Conservation (phyloP, 1,140 invertebrate species). For the Aradophagus sp. region DNA sequence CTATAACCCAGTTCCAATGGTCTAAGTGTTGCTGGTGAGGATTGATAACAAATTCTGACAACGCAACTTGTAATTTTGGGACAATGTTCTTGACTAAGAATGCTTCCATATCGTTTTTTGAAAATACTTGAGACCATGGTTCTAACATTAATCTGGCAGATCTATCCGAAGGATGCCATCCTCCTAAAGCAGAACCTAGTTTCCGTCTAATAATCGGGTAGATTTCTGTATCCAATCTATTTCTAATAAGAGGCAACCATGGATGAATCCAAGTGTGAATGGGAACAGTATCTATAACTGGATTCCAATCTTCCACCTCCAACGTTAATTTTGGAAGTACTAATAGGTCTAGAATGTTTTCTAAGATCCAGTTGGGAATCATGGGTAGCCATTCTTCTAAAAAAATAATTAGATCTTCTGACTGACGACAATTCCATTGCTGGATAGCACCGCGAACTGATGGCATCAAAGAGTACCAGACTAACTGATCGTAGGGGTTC, state of each 20-base stretch:
- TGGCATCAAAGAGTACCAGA: constrained; percentile 95
- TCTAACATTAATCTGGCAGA: constrained; percentile 94
- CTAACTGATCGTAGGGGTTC: constrained; percentile 85
- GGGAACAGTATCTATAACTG: constrained; percentile 92
- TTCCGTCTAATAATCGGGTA: constrained; percentile 96
- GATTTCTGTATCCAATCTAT: constrained; percentile 83
- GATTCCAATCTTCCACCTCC: constrained; percentile 95
- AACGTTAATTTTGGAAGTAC: constrained; percentile 85
- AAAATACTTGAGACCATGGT: constrained; percentile 93
- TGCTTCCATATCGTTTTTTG: constrained; percentile 86
- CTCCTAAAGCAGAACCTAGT: constrained; percentile 87
- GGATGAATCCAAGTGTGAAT: constrained; percentile 98
- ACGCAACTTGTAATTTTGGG: constrained; percentile 87
- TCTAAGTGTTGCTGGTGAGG: constrained; percentile 87
- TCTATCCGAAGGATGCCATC: constrained; percentile 94
- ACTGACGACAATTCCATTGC: constrained; percentile 84
- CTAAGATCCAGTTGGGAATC: constrained; percentile 88
- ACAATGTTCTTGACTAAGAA: constrained; percentile 93
- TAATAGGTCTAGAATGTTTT: constrained; percentile 87
- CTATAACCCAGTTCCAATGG: constrained; percentile 90
- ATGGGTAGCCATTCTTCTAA: constrained; percentile 88
- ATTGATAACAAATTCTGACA: constrained; percentile 88
- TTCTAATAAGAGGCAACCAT: constrained; percentile 89
- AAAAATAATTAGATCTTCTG: constrained; percentile 84
- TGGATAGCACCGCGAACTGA: constrained; percentile 81